Conservation (phyloP, 1,140 invertebrate species). For the Drosophila parvula region DNA sequence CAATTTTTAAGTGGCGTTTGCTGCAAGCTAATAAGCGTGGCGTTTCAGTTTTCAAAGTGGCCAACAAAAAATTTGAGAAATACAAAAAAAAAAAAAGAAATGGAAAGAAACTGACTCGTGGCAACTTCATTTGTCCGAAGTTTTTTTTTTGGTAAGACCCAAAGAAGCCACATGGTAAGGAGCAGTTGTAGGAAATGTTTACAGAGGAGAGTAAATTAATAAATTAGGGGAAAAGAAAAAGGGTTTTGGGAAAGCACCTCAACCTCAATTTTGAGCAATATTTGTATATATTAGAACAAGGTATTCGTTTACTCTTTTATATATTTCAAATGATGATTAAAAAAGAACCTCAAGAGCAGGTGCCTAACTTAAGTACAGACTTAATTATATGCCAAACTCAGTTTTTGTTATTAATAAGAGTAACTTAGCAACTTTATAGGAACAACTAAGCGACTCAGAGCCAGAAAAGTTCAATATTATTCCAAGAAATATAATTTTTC, state of each 20-base stretch:
- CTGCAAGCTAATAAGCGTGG: conserved; percentile 74
- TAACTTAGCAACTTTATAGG: background rate
- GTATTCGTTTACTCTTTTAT: background rate
- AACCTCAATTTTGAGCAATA: background rate
- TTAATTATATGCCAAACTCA: no score
- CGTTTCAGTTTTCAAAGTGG: conserved; percentile 68
- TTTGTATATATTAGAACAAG: no score
- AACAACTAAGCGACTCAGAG: background rate
- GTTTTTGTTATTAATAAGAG: background rate
- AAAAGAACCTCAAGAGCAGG: no score
- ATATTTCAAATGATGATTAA: background rate
- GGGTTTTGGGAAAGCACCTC: background rate
- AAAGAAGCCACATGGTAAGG: conserved; percentile 1
- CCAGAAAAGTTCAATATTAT: background rate
- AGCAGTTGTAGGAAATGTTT: background rate
- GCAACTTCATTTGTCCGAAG: conserved; percentile 20
- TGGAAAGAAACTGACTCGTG: conserved; percentile 39
- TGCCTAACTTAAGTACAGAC: no score
- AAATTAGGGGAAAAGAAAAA: background rate
- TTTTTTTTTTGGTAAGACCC: background rate
- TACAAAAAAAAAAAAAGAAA: conserved; percentile 26
- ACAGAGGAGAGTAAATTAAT: background rate
- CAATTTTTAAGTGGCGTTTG: conserved; percentile 67
- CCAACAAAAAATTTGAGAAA: conserved; percentile 37
- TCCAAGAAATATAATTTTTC: background rate